Evolutionary conservation across 2,888 invertebrate species (phyloP).

Genomic region (Nomada flava): DNA sequence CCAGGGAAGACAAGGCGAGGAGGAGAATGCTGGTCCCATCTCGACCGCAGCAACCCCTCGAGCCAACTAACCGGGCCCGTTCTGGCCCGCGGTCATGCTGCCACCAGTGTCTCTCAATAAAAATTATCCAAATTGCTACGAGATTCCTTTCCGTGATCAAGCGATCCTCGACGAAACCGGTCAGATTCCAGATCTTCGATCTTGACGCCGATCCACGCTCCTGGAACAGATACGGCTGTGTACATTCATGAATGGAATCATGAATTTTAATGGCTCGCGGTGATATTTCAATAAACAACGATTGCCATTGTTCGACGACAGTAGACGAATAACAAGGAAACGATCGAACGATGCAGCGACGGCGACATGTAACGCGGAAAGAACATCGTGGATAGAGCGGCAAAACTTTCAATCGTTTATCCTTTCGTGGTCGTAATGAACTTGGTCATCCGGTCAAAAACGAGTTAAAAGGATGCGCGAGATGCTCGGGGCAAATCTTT

Average conservation of each 20-base stretch:
- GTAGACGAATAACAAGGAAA: no score
- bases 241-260: not conserved
- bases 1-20: slow-evolving; percentile 54
- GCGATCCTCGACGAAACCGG: slow-evolving; percentile 9
- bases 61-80: slow-evolving; percentile 61
- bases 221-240: no score
- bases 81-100: slow-evolving; percentile 59
- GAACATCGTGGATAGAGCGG: not conserved
- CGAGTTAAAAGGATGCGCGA: slow-evolving; percentile 63
- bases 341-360: not conserved
- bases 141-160: slow-evolving; percentile 47
- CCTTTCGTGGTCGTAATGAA: slow-evolving; percentile 55
- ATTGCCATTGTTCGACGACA: no score
- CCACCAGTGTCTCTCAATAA: slow-evolving; percentile 71
- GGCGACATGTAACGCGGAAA: not conserved
- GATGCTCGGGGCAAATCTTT: slow-evolving; percentile 73
- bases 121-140: slow-evolving; percentile 66
- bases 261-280: not conserved
- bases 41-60: slow-evolving; percentile 58
- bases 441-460: slow-evolving; percentile 59
- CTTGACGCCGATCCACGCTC: not conserved
- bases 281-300: no score
- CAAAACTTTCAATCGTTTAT: slow-evolving; percentile 15
- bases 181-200: not conserved
- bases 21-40: slow-evolving; percentile 44